These are phyloP conservation scores for Platygyra sinensis DNA, from an alignment of 64 coral and sea anemone genomes.

Conservation along the genomic window DNA sequence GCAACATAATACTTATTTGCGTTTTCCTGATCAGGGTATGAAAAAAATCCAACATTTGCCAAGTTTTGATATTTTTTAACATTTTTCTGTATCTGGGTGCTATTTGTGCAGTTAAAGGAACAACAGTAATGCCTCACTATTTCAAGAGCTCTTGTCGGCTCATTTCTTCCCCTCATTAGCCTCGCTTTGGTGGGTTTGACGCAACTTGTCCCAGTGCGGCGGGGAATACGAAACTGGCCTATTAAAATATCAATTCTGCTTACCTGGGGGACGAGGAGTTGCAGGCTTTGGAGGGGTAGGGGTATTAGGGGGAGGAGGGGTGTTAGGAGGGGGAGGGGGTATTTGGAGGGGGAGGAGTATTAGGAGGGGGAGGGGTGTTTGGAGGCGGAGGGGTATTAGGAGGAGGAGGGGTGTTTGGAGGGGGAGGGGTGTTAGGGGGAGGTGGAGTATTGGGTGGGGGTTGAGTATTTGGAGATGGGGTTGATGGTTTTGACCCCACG, in stretches of 20 bases:
- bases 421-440: constrained; percentile 6
- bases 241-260: constrained; percentile 3
- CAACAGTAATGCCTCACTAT: too few relatives aligned
- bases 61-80: too few relatives aligned
- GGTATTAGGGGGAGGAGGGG: constrained; percentile 35
- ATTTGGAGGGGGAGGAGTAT: constrained; percentile 48
- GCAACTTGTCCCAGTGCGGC: too few relatives aligned
- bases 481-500: constrained; percentile 48
- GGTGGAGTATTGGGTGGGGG: constrained; percentile 36
- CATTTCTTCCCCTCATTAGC: too few relatives aligned
- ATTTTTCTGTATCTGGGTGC: too few relatives aligned
- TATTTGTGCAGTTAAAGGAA: too few relatives aligned
- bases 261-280: constrained; percentile 45
- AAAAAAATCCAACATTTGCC: too few relatives aligned
- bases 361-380: constrained; percentile 45
- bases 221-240: background rate
- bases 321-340: constrained; percentile 6
- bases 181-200: too few relatives aligned
- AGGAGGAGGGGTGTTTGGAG: constrained; percentile 28
- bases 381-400: constrained; percentile 50
- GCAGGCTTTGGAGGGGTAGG: constrained; percentile 41
- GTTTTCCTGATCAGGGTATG: too few relatives aligned
- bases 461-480: constrained; percentile 25
- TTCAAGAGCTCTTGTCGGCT: too few relatives aligned
- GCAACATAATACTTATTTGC: too few relatives aligned